Percentiles rank a stretch among this genome's conserved stretches.
Evolutionary conservation across 2,888 invertebrate genomes (phyloP).

Genomic region (Limnephilus rhombicus): DNA sequence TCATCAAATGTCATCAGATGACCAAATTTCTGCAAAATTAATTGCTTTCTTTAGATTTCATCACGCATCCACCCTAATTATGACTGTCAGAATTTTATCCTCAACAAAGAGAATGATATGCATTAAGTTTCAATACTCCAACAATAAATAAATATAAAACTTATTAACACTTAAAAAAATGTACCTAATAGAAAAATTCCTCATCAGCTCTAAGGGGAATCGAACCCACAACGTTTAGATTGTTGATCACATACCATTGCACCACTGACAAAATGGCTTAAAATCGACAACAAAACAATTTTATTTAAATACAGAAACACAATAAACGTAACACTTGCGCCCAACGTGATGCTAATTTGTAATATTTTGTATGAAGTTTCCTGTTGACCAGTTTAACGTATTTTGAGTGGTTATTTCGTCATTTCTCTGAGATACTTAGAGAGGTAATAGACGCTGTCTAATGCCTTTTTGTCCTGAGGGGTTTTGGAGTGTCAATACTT

Average conservation of each 20-base stretch:
- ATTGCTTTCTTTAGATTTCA: background rate
- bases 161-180: too few relatives aligned
- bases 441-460: background rate
- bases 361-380: background rate
- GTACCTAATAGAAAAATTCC: too few relatives aligned
- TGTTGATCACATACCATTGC: too few relatives aligned
- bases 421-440: background rate
- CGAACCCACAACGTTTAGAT: too few relatives aligned
- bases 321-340: too few relatives aligned
- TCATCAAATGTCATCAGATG: background rate
- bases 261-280: too few relatives aligned
- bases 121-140: too few relatives aligned
- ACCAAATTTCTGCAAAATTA: background rate
- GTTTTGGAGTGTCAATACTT: constrained; percentile 27
- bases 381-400: background rate
- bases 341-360: background rate
- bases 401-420: background rate
- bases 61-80: background rate
- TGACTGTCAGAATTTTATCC: background rate
- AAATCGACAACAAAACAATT: too few relatives aligned
- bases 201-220: too few relatives aligned
- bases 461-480: constrained; percentile 23
- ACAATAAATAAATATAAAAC: too few relatives aligned
- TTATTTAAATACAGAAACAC: too few relatives aligned
- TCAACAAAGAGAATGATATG: too few relatives aligned